Evolutionary conservation across 2,888 invertebrate species (phyloP).

Genomic region (Papilio demoleus): DNA sequence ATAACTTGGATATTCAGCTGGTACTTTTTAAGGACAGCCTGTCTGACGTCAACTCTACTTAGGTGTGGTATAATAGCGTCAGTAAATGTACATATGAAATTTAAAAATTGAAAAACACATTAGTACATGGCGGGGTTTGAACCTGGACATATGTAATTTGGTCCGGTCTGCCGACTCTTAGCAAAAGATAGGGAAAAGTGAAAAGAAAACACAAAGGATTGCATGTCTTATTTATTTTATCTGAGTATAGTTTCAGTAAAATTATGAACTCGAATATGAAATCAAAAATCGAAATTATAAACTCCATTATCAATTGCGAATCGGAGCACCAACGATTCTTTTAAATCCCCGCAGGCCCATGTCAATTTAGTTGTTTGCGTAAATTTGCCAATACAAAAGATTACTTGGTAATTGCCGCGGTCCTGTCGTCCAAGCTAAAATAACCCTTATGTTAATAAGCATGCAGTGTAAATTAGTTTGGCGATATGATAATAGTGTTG

Average conservation of each 20-base stretch:
- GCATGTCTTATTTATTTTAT: background rate
- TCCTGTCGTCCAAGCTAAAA: slow-evolving; percentile 42
- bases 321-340: slow-evolving; percentile 21
- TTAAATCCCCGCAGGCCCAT: slow-evolving; percentile 23
- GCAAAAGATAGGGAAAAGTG: no score
- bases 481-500: slow-evolving; percentile 70
- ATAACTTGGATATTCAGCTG: no score
- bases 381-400: slow-evolving; percentile 42
- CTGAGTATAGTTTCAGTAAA: no score
- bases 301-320: slow-evolving; percentile 10
- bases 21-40: no score
- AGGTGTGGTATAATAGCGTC: no score
- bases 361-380: slow-evolving; percentile 40
- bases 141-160: no score
- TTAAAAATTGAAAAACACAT: no score
- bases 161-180: no score
- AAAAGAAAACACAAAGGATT: background rate
- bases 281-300: slow-evolving; percentile 4
- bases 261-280: background rate
- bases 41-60: no score
- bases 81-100: no score
- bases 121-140: no score
- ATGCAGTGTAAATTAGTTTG: slow-evolving; percentile 59
- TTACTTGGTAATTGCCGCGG: slow-evolving; percentile 63
- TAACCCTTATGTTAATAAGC: slow-evolving; percentile 40